phyloP scores from a whole-genome alignment of 2,888 invertebrate species.

The Oligia fasciuncula region DNA sequence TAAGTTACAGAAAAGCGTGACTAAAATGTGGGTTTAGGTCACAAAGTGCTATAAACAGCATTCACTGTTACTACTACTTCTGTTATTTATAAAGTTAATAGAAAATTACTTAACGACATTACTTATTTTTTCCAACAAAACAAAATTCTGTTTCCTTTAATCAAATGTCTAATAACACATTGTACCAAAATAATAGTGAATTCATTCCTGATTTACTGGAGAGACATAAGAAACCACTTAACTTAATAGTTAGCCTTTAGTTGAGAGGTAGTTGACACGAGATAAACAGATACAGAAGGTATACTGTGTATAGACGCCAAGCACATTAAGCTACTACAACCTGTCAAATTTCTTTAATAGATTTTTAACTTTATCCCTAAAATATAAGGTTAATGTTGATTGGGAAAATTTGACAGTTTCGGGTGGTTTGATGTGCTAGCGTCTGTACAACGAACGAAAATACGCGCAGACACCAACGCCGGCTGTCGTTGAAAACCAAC shows the following conservation, averaged over 20 bases:
- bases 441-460: background rate
- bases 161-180: conserved; percentile 18
- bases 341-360: too few relatives aligned
- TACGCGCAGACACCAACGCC: background rate
- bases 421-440: too few relatives aligned
- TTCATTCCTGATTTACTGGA: conserved; percentile 34
- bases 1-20: too few relatives aligned
- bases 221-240: conserved; percentile 62
- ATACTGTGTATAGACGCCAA: too few relatives aligned
- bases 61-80: background rate
- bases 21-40: too few relatives aligned
- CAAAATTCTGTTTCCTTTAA: conserved; percentile 7
- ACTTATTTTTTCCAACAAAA: background rate
- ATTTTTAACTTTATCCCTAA: too few relatives aligned
- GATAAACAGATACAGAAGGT: conserved; percentile 1
- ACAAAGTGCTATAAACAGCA: background rate
- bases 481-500: background rate
- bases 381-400: too few relatives aligned
- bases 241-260: conserved; percentile 52
- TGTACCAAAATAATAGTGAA: conserved; percentile 37
- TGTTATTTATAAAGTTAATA: background rate
- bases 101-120: background rate
- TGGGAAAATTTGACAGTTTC: too few relatives aligned
- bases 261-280: background rate
- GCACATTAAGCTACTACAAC: too few relatives aligned